Evolutionary conservation across 2,113 vertebrate species (phyloP).

Genomic region (Osmerus mordax): DNA sequence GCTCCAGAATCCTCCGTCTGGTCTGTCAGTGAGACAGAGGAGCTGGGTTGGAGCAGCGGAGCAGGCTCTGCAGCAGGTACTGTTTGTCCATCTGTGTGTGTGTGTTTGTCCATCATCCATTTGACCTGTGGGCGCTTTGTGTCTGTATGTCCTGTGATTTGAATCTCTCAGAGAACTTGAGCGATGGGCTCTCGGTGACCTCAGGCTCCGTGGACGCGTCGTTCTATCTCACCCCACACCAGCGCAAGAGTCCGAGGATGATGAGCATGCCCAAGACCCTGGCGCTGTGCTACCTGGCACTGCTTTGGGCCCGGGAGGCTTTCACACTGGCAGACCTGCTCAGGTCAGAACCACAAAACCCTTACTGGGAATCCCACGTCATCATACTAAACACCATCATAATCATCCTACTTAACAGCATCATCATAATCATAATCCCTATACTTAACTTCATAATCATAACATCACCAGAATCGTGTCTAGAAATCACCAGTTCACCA

Average conservation of each 20-base stretch:
- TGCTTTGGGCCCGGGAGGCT: conserved; percentile 50
- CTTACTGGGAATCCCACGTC: not conserved
- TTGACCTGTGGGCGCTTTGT: not conserved
- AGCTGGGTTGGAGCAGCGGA: not conserved
- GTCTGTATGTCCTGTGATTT: not conserved
- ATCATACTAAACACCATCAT: too few species aligned
- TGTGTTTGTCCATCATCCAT: not conserved
- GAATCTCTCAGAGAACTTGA: conserved; percentile 19
- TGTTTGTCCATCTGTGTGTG: not conserved
- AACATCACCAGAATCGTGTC: too few species aligned
- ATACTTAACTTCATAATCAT: too few species aligned
- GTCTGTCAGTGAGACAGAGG: not conserved
- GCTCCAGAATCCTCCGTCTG: conserved; percentile 17
- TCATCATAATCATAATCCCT: too few species aligned
- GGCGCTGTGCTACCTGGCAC: conserved; percentile 43
- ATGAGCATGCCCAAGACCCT: conserved; percentile 54
- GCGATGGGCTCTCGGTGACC: conserved; percentile 9
- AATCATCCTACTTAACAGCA: too few species aligned
- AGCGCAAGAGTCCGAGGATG: not conserved
- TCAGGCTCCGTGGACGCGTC: conserved; percentile 31
- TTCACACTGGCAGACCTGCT: conserved; percentile 51
- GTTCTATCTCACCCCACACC: not conserved
- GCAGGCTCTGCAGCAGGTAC: conserved; percentile 30
- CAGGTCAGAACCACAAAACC: conserved; percentile 28
- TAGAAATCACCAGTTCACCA: too few species aligned